phyloP scores from a whole-genome alignment of 2,888 invertebrate genomes.

The Cheilosia soror region DNA sequence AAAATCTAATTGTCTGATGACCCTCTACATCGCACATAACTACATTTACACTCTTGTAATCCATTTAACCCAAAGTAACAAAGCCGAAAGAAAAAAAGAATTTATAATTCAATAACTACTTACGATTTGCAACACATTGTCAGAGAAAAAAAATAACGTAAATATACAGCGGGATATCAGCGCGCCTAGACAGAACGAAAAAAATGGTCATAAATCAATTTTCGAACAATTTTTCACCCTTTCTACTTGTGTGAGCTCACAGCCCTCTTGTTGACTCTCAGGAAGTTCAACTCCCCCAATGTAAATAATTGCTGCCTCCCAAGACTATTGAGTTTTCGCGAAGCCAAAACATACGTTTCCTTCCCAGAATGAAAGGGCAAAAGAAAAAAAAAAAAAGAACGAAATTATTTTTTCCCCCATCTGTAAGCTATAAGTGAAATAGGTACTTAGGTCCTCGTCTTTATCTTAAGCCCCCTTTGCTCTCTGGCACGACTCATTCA shows the following conservation, averaged over 20 bases:
- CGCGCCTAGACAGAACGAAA: constrained; percentile 49
- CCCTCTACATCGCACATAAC: background rate
- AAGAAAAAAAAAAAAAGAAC: constrained; percentile 49
- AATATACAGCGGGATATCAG: constrained; percentile 61
- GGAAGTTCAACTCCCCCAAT: constrained; percentile 77
- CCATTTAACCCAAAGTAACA: constrained; percentile 55
- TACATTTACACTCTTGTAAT: constrained; percentile 36
- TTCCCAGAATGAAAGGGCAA: constrained; percentile 21
- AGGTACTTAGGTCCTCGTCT: constrained; percentile 75
- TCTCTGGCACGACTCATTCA: constrained; percentile 68
- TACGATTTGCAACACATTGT: constrained; percentile 64
- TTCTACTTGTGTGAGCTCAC: constrained; percentile 21
- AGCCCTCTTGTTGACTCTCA: constrained; percentile 69
- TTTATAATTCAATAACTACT: constrained; percentile 64
- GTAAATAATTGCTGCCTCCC: constrained; percentile 77
- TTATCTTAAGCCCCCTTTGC: constrained; percentile 64
- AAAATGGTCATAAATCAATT: constrained; percentile 70
- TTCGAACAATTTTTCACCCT: constrained; percentile 69
- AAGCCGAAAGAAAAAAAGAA: constrained; percentile 3
- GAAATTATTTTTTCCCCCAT: constrained; percentile 68
- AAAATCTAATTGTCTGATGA: background rate
- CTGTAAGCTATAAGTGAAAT: constrained; percentile 72
- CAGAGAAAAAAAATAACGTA: constrained; percentile 22
- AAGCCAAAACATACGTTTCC: constrained; percentile 75
- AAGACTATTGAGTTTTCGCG: constrained; percentile 72